Base-by-base conservation (phyloP, 2,888 invertebrate genomes). In the Oithona nana region DNA sequence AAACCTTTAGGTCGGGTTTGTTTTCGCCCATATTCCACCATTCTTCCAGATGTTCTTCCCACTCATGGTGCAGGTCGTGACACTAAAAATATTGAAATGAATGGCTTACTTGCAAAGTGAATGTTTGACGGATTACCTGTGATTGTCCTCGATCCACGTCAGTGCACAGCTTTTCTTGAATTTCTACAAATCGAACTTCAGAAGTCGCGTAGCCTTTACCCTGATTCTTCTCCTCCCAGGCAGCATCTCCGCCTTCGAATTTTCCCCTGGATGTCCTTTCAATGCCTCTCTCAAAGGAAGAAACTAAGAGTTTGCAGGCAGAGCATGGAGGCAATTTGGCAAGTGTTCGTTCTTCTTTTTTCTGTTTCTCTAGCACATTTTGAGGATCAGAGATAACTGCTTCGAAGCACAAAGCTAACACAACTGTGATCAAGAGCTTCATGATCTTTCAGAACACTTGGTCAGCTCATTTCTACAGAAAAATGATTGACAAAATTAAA, bases 231-330 rank as follows among this genome's bases (percentile, higher is more conserved):
- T 89, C 88, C 71, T 93, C 93, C 89, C 92, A 93, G 3, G 87
- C 88, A 0, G 89, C 81, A 72, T 93, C 92, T 0, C 93, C 93
- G 2, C 93, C 93, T 68, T 88, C 92, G 74, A 85, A 90, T 72
- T 89, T 88, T 13, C 85, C 86, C 68, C 87, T 80, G n/a, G 83
- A 76, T 0, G 92, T 93, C 67, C 79, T 79, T 65, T 84, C 83
- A 66, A 93, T 75, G 1, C 88, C 90, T 81, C 80, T 80, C 70
- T 81, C 79, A 69, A 89, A 87, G 1, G 88, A 88, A 30, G 83
- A 80, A 2, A 82, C 78, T 61, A 87, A 79, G 66, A 80, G 71
- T 70, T 79, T 83, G 71, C 89, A 89, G 0, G 85, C 81, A 68
- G 82, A 83, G 73, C 88, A 89, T 4, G 86, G 84, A 13, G 87